Percentiles rank a stretch among this genome's conserved stretches.
phyloP scores from a whole-genome alignment of 2,888 invertebrate genomes.

The Eupithecia subfuscata region DNA sequence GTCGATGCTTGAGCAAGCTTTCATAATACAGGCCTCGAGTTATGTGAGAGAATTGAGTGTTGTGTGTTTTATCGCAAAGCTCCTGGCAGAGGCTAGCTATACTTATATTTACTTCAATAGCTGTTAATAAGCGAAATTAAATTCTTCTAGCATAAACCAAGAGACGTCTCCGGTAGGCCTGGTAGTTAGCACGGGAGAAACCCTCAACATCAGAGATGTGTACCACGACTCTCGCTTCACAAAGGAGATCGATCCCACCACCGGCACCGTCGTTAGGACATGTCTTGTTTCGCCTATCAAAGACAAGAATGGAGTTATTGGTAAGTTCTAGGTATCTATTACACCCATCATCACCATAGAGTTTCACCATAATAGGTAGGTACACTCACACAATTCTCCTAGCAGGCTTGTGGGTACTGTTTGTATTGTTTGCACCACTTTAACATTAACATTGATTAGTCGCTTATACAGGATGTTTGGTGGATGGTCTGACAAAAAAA shows the following conservation, averaged over 20 bases:
- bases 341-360: too few relatives aligned
- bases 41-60: too few relatives aligned
- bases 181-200: conserved; percentile 77
- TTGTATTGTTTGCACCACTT: too few relatives aligned
- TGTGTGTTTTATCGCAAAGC: background rate
- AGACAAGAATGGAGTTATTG: conserved; percentile 78
- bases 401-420: too few relatives aligned
- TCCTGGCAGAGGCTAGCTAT: background rate
- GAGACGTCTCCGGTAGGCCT: conserved; percentile 81
- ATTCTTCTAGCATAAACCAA: conserved; percentile 63
- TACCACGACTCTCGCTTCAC: conserved; percentile 82
- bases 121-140: background rate
- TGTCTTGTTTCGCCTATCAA: conserved; percentile 82
- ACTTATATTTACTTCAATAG: too few relatives aligned
- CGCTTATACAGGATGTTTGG: too few relatives aligned
- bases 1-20: too few relatives aligned
- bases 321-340: conserved; percentile 56
- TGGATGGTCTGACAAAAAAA: too few relatives aligned
- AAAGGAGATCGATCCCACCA: conserved; percentile 81
- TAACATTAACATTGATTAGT: too few relatives aligned
- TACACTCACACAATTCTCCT: too few relatives aligned
- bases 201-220: conserved; percentile 82
- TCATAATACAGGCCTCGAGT: too few relatives aligned
- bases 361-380: too few relatives aligned
- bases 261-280: conserved; percentile 82